Conservation (phyloP, 2,797 vertebrate species). For the Sebastes nivosus region DNA sequence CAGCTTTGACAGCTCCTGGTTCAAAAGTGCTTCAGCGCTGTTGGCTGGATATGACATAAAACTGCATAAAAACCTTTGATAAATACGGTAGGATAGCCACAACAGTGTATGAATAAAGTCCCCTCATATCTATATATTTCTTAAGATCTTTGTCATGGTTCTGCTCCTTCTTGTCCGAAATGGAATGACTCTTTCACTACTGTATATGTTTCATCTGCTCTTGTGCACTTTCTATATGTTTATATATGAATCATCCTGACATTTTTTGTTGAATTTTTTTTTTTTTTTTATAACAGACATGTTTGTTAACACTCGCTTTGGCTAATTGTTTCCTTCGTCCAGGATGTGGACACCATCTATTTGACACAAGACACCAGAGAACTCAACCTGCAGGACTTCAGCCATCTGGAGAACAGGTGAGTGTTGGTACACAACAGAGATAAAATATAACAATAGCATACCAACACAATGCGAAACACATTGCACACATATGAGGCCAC, state of each 20-base stretch:
- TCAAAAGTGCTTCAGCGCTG: neutral
- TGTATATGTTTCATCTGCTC: neutral
- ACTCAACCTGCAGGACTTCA: conserved; percentile 96
- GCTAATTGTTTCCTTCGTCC: conserved; percentile 4
- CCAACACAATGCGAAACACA: neutral
- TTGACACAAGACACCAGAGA: conserved; percentile 96
- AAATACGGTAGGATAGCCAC: neutral
- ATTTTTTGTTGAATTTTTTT: neutral
- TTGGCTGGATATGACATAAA: neutral
- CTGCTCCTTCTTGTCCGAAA: neutral
- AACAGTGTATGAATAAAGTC: neutral
- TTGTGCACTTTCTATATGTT: neutral
- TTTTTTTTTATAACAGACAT: neutral
- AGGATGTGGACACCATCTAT: conserved; percentile 99
- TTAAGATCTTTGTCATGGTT: neutral
- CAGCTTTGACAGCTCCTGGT: neutral
- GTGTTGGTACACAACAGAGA: neutral
- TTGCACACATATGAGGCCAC: neutral
- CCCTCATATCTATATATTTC: neutral
- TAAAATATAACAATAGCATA: neutral
- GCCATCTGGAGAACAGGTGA: conserved; percentile 96
- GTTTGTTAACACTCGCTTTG: neutral
- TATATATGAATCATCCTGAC: neutral
- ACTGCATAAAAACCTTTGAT: conserved; percentile 4
- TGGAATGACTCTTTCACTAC: neutral